Base-by-base conservation (phyloP, 1,140 invertebrate genomes). In the Camponotus vicinus region DNA sequence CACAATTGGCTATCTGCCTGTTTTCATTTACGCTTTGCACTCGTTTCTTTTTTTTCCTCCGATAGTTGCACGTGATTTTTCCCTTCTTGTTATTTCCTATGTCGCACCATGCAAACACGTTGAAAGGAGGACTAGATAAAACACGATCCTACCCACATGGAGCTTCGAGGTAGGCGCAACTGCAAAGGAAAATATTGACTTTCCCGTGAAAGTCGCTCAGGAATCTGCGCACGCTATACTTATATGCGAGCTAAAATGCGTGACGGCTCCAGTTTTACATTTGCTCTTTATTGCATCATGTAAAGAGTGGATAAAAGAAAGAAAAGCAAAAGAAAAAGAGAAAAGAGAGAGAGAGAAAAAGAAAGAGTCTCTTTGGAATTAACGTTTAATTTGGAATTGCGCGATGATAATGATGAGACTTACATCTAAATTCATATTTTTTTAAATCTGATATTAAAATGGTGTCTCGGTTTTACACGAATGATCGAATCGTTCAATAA, bases 131-230 rank as follows among this genome's bases (percentile, higher is more conserved):
- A 42, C 77, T 75, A 89, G 88, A 89, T 89, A 89, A 89, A 89
- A 89, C 88, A 89, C 88, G 88, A 89, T 89, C 42, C 66, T 57
- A 70, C 61, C 70, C 55, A 66, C 87, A 49, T 69, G 71, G 83
- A 64, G 70, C 32, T 34, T 73, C 64, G 78, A 88, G 77, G 88
- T 89, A 89, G 88, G 85, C 88, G 88, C 88, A 78, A 86, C 85
- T 78, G 55, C 66, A 55, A 73, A 89, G 55, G 88, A 89, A 89
- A 89, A 89, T 89, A 89, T 89, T 89, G 88, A 89, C 88, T 79
- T 86, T 89, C 27, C 88, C 55, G 73, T 79, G 85, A 57, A 89
- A 86, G 88, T 89, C 85, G 88, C 80, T 89, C 77, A 88, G 88
- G 70, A 89, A 89, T 89, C 88, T 89, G 76, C 27, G 88, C 88